Evolutionary conservation across 92 coral and sea anemone species (phyloP), one percentile per base, ranked within the genome.

Genomic region (Zoanthus gigantus): DNA sequence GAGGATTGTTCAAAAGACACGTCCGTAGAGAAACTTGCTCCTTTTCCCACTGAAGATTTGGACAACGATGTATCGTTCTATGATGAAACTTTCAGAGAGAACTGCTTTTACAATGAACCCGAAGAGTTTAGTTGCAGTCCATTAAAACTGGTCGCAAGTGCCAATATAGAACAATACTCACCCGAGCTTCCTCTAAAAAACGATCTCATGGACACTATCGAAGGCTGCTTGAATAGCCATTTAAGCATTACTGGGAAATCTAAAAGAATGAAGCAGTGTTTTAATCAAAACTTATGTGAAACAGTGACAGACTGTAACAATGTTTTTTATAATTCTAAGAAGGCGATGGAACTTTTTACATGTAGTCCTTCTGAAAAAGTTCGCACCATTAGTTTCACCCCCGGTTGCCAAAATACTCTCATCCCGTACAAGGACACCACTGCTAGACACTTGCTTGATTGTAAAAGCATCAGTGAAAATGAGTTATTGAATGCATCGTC

Each of bases 61-160:
- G 60, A 66, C n/a, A 50, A 52, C 44, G 42, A 66, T 53, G 12
- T 48, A 53, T 12, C 30, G 30, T 14, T 81, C 52, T 12, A 23
- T 9, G 45, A 47, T 46, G 85, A 66, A 3, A 81, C 28, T 13
- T 44, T 17, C 16, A 52, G 56, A 7, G 44, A 66, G n/a, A 52
- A 44, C 46, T 14, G 18, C 15, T 48, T 28, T 17, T 29, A 9
- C 18, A 28, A 23, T 9, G 30, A 81, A 66, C 74, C 71, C 2
- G 85, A 67, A 12, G 48, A 44, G 30, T 66, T 81, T 31, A 81
- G 61, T 18, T 81, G 85, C 23, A 81, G 85, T 47, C 85, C 85
- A 29, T 7, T 6, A 34, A 16, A 81, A 65, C 37, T 47, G 75
- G 5, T 15, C 45, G 9, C 65, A 50, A 63, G 44, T 65, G 44